phyloP scores from a whole-genome alignment of 2,113 vertebrate genomes.

The Enhydra lutris region DNA sequence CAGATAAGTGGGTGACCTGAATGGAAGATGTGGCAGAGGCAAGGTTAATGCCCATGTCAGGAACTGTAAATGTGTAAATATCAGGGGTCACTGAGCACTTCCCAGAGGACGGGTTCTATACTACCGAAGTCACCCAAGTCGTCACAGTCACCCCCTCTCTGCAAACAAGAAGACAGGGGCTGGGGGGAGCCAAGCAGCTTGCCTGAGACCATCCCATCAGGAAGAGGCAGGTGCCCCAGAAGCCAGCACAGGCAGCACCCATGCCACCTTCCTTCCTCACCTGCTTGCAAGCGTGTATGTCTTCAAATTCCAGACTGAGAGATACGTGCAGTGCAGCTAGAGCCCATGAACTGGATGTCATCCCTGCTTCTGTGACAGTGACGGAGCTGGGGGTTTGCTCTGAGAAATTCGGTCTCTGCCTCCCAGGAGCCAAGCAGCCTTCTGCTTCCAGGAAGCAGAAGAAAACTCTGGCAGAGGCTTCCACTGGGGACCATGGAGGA shows the following conservation, averaged over 20 bases:
- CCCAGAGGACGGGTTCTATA: neutral
- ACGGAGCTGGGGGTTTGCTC: neutral
- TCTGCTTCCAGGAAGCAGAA: neutral
- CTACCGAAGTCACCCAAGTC: accelerated
- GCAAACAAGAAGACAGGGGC: neutral
- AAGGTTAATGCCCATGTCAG: neutral
- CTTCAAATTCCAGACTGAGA: neutral
- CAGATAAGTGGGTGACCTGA: no score
- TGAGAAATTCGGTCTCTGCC: neutral
- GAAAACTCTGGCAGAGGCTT: neutral
- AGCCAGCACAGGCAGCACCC: neutral
- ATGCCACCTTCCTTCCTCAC: neutral
- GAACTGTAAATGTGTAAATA: neutral
- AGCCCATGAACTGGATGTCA: neutral
- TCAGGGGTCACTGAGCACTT: neutral
- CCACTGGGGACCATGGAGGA: no score
- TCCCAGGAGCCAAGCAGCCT: neutral
- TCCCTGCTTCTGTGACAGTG: neutral
- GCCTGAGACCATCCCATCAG: neutral
- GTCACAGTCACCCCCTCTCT: neutral
- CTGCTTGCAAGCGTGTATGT: neutral
- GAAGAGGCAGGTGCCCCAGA: neutral
- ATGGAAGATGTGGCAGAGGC: neutral
- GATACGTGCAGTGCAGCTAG: accelerated
- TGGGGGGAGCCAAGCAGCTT: neutral